Conservation (phyloP, 2,888 invertebrate genomes). For the Thysanoteuthis rhombus region DNA sequence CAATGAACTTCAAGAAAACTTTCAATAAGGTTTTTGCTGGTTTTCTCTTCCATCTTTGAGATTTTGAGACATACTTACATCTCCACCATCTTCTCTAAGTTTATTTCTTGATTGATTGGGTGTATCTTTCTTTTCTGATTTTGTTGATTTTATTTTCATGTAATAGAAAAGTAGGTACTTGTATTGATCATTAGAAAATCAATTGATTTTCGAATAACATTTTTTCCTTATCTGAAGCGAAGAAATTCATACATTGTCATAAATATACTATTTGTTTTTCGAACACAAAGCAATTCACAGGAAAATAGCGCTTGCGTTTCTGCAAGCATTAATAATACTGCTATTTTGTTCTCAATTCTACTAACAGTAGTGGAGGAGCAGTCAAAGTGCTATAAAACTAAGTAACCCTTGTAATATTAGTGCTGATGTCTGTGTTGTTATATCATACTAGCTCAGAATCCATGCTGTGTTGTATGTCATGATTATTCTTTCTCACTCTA, state of each 20-base stretch:
- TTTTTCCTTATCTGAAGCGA: not conserved
- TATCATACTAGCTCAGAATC: too few relatives aligned
- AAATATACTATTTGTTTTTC: not conserved
- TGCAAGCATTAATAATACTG: not conserved
- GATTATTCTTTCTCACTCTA: not conserved
- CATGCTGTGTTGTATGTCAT: too few relatives aligned
- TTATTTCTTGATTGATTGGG: not conserved
- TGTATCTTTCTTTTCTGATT: not conserved
- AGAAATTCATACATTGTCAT: not conserved
- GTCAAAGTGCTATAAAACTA: too few relatives aligned
- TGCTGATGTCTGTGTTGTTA: too few relatives aligned
- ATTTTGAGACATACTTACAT: not conserved
- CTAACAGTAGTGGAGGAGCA: not conserved
- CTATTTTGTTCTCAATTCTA: not conserved
- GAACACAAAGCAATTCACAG: not conserved
- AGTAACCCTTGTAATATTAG: too few relatives aligned
- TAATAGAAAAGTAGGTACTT: constrained; percentile 12
- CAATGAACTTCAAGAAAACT: not conserved
- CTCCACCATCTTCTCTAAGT: not conserved
- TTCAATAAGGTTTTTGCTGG: not conserved
- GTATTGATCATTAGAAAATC: not conserved
- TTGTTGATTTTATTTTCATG: not conserved
- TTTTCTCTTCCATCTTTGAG: not conserved
- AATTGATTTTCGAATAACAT: not conserved
- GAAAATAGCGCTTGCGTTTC: not conserved